Percentiles rank a stretch among this genome's conserved stretches.
Evolutionary conservation across 2,888 invertebrate species (phyloP).

Genomic region (Cepaea hortensis): DNA sequence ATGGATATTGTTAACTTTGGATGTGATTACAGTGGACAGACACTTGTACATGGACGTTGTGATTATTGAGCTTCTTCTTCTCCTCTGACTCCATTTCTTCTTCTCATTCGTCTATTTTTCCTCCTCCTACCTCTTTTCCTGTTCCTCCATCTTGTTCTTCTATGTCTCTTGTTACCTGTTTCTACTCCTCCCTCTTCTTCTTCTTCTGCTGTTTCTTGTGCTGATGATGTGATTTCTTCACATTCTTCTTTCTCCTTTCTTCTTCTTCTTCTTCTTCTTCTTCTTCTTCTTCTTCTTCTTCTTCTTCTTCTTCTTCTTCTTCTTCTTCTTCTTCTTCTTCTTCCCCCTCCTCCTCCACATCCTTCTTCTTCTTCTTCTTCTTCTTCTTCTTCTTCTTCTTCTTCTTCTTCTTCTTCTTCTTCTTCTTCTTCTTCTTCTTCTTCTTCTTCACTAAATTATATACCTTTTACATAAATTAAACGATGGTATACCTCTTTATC

Average conservation of each 20-base stretch:
- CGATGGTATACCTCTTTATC: no score
- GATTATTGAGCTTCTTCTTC: neutral
- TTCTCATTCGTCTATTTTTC: neutral
- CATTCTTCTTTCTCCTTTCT: no score
- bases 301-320: neutral
- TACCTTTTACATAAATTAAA: no score
- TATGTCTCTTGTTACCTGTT: neutral
- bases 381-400: no score
- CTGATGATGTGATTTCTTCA: no score
- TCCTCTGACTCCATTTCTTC: slow-evolving; percentile 1
- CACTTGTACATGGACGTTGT: no score
- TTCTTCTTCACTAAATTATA: neutral
- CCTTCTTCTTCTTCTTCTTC: neutral
- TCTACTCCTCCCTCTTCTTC: neutral
- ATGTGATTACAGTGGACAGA: no score
- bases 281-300: neutral
- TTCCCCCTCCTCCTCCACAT: neutral
- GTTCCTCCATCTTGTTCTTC: neutral
- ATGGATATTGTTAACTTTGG: no score
- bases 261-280: neutral
- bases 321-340: neutral
- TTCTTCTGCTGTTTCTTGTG: neutral
- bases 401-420: neutral
- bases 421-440: neutral
- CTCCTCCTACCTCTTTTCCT: neutral